These are phyloP conservation scores for Drosophila sucinea DNA, from an alignment of 1,140 invertebrate species.

Conservation along the genomic window DNA sequence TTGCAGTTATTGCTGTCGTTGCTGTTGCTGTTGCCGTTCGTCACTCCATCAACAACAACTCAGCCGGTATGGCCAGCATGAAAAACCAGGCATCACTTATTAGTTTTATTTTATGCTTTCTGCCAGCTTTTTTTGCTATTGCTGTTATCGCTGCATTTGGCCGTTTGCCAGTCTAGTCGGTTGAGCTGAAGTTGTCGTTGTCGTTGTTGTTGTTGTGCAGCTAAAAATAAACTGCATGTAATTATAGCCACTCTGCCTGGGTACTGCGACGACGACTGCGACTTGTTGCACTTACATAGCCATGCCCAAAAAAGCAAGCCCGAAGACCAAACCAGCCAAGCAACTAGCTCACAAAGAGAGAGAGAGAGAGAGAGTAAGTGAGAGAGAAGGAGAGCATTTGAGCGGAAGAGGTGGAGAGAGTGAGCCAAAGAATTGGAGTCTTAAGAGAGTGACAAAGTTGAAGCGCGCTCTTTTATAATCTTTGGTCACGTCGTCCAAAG, in stretches of 20 bases:
- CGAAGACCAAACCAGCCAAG: conserved; percentile 20
- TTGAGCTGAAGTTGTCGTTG: conserved; percentile 24
- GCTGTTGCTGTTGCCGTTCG: conserved; percentile 47
- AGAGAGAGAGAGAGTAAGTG: conserved; percentile 15
- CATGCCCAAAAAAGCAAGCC: conserved; percentile 47
- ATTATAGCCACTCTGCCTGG: conserved; percentile 56
- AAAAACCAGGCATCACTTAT: conserved; percentile 60
- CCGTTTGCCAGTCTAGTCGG: conserved; percentile 45
- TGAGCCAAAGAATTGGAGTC: conserved; percentile 11
- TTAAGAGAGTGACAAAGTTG: conserved; percentile 8
- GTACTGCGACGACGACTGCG: conserved; percentile 32
- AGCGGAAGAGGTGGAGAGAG: conserved; percentile 26
- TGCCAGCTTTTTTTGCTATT: conserved; percentile 55
- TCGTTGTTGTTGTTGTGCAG: conserved; percentile 41
- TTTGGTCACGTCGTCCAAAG: conserved; percentile 49
- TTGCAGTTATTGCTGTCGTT: neutral
- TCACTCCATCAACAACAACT: conserved; percentile 37
- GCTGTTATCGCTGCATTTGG: conserved; percentile 62
- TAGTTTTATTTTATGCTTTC: conserved; percentile 34
- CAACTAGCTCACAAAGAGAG: conserved; percentile 1
- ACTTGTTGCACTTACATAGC: conserved; percentile 73
- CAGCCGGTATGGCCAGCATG: conserved; percentile 42
- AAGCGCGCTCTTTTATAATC: conserved; percentile 36
- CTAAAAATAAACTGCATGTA: conserved; percentile 77
- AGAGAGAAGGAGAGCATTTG: conserved; percentile 2